Base-by-base conservation (phyloP, 1,140 invertebrate species). In the Camponotus floridanus region DNA sequence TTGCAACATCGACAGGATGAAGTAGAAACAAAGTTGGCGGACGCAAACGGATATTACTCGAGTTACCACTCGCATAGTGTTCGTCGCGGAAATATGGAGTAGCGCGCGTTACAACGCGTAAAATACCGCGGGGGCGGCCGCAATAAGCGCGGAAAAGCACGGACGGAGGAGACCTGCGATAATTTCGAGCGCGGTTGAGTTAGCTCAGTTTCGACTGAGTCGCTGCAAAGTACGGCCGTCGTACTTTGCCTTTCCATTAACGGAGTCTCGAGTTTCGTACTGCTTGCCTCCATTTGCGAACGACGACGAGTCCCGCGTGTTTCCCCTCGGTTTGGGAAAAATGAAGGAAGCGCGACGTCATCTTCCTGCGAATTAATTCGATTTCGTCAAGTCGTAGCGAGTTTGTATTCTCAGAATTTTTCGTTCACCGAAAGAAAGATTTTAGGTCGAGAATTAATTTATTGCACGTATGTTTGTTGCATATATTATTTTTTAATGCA, bases 171-270 rank as follows among this genome's bases (percentile, higher is more conserved):
- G 68, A 73, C 70, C 62, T 55, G 68, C 39, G 79, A 83, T 83
- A 83, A 83, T 83, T 83, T 74, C 55, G 67, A 45, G 67, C 55
- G 55, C 67, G 39, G 68, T 57, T 74, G 79, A 74, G 55, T 71
- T 81, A 70, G 55, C 31, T 83, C 68, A 74, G 67, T 83, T 81
- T 81, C 51, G 67, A 81, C 55, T 21, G 51, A 81, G 67, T 81
- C 64, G 76, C 45, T 42, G 36, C 51, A 9, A 81, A 81, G 78
- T 57, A 57, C 64, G 51, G 7, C 68, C 55, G 42, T 4, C 55
- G 31, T 62, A 83, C 79, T 74, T 83, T 83, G 79, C 79, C 79
- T 74, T 83, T 73, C 79, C 79, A 73, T 83, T 83, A 83, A 61
- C 68, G 68, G 18, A 45, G 68, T 83, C 55, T 83, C 39, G 79